Conservation (phyloP, 2,113 vertebrate species). For the Notarius quadriscutis region DNA sequence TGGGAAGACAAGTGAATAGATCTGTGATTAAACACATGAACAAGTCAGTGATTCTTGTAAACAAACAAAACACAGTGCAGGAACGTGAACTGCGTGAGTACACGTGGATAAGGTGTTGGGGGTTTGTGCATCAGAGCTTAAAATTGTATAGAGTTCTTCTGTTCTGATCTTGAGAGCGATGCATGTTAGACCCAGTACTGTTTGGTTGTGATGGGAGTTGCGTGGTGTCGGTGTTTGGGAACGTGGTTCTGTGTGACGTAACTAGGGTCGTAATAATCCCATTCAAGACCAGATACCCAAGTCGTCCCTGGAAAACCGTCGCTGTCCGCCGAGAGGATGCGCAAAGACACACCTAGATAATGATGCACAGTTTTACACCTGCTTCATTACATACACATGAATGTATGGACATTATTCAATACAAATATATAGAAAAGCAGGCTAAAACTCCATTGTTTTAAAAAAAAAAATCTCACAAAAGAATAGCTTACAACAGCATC, state of each 20-base stretch:
- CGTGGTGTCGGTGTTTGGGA: conserved; percentile 65
- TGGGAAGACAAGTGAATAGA: not conserved
- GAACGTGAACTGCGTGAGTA: conserved; percentile 11
- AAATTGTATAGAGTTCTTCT: conserved; percentile 4
- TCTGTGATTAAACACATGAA: not conserved
- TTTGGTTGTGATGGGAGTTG: conserved; percentile 65
- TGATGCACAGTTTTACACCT: conserved; percentile 12
- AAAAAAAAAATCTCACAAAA: not conserved
- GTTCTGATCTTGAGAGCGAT: not conserved
- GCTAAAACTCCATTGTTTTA: not conserved
- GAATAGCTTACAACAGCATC: not conserved
- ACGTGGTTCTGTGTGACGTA: conserved; percentile 74
- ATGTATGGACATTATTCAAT: not conserved
- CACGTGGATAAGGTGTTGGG: not conserved
- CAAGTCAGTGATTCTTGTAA: not conserved
- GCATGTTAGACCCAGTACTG: conserved; percentile 75
- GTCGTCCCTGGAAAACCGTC: conserved; percentile 68
- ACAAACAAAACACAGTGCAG: not conserved
- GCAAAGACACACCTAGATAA: conserved; percentile 75
- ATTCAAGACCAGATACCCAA: conserved; percentile 70
- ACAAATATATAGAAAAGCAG: not conserved
- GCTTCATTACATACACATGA: not conserved
- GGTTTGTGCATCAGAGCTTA: conserved; percentile 1
- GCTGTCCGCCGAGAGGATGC: conserved; percentile 78
- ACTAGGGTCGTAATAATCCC: conserved; percentile 82